These are phyloP conservation scores for Stegastes partitus DNA, from an alignment of 2,113 vertebrate genomes.

Conservation along the genomic window DNA sequence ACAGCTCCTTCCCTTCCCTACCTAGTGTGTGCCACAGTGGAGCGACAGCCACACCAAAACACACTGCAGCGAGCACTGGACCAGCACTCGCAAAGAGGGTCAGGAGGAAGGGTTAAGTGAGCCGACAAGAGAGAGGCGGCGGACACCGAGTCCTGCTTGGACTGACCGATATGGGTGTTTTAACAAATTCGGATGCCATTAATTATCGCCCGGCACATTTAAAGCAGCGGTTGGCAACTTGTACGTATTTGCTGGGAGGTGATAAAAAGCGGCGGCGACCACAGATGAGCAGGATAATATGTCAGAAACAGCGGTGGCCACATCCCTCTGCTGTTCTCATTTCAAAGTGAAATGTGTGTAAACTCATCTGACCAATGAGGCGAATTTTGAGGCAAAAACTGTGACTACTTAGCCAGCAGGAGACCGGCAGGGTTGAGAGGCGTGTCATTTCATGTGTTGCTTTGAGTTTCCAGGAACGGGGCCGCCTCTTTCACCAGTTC, in stretches of 20 bases:
- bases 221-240: not conserved
- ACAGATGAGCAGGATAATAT: slow-evolving; percentile 33
- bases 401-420: slow-evolving; percentile 67
- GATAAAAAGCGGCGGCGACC: slow-evolving; percentile 13
- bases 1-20: slow-evolving; percentile 30
- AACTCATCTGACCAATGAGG: slow-evolving; percentile 70
- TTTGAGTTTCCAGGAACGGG: slow-evolving; percentile 20
- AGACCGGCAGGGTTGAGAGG: slow-evolving; percentile 13
- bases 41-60: slow-evolving; percentile 30
- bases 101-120: slow-evolving; percentile 64
- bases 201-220: slow-evolving; percentile 34
- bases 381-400: slow-evolving; percentile 51
- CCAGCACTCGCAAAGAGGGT: slow-evolving; percentile 33
- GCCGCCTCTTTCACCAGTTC: not conserved
- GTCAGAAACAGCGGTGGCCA: slow-evolving; percentile 28
- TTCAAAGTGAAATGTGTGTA: slow-evolving; percentile 69
- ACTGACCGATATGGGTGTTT: slow-evolving; percentile 7
- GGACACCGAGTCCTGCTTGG: slow-evolving; percentile 26
- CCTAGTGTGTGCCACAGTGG: slow-evolving; percentile 26
- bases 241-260: slow-evolving; percentile 33
- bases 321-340: slow-evolving; percentile 44
- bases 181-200: not conserved
- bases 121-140: slow-evolving; percentile 17
- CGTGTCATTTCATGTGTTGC: slow-evolving; percentile 19
- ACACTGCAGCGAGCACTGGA: slow-evolving; percentile 12